Evolutionary conservation across 1,140 invertebrate species (phyloP).

Genomic region (Eupeodes corollae): DNA sequence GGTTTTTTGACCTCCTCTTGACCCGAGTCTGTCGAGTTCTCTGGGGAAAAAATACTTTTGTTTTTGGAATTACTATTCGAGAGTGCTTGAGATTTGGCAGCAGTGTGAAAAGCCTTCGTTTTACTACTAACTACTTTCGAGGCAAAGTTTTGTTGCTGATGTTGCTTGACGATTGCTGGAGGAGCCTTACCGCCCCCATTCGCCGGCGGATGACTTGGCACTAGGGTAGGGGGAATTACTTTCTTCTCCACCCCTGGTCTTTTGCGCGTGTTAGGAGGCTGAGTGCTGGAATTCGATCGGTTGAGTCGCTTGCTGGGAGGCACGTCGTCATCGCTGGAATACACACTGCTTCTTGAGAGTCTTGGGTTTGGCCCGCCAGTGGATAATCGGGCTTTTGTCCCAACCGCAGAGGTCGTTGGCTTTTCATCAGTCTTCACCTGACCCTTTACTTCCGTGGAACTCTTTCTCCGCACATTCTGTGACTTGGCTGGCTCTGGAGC

Average conservation of each 20-base stretch:
- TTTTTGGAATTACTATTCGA: constrained; percentile 46
- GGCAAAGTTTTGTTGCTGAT: constrained; percentile 14
- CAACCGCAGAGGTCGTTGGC: neutral
- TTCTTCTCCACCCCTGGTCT: neutral
- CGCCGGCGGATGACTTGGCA: neutral
- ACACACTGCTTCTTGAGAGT: constrained; percentile 11
- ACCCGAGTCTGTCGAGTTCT: constrained; percentile 58
- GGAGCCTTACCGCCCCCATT: neutral
- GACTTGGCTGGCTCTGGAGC: constrained; percentile 33
- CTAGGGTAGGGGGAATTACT: neutral
- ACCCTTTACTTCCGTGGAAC: constrained; percentile 12
- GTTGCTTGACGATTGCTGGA: constrained; percentile 15
- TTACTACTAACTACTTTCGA: constrained; percentile 5
- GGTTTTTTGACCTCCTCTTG: constrained; percentile 13
- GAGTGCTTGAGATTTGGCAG: constrained; percentile 32
- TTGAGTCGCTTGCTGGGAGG: constrained; percentile 33
- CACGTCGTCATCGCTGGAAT: constrained; percentile 32
- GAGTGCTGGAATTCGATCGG: constrained; percentile 24
- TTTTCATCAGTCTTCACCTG: constrained; percentile 1
- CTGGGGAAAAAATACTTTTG: constrained; percentile 72
- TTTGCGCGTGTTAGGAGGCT: neutral
- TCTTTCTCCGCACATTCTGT: constrained; percentile 32
- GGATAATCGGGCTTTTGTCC: neutral
- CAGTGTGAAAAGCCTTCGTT: constrained; percentile 6
- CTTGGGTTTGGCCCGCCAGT: constrained; percentile 2